These are phyloP conservation scores for Chiroxiphia lanceolata DNA, from an alignment of 2,797 vertebrate species.

Conservation along the genomic window DNA sequence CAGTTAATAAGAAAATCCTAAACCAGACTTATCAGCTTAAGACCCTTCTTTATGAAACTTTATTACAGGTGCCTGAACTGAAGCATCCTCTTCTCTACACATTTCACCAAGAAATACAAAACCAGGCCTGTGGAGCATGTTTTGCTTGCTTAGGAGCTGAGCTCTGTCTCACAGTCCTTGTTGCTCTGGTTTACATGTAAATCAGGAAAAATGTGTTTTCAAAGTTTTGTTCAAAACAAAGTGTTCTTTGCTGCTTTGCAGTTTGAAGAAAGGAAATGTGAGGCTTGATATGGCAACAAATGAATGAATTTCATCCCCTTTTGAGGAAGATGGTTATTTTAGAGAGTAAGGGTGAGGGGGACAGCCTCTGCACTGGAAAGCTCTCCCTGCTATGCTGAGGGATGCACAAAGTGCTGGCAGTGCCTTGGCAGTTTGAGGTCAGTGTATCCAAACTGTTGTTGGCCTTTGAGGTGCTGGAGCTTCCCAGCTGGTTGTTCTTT, in stretches of 20 bases:
- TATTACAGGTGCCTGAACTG: slow-evolving; percentile 42
- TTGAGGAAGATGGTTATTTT: background rate
- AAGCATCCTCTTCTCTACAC: background rate
- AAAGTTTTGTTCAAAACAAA: background rate
- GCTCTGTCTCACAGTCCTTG: background rate
- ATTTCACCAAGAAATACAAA: background rate
- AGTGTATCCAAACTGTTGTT: accelerated
- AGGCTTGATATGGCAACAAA: background rate
- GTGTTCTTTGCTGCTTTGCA: background rate
- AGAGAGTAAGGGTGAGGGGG: accelerated
- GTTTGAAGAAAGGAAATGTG: background rate
- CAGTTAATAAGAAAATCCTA: slow-evolving; percentile 59
- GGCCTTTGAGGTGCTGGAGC: background rate
- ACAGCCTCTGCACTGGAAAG: background rate
- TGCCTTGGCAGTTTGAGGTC: background rate
- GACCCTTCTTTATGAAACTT: slow-evolving; percentile 29
- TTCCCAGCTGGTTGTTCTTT: background rate
- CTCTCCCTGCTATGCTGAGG: accelerated
- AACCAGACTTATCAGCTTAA: slow-evolving; percentile 10
- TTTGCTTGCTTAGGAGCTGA: background rate
- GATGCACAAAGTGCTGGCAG: accelerated
- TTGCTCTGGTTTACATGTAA: background rate
- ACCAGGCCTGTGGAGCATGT: background rate
- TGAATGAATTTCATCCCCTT: background rate
- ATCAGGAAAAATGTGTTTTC: background rate